Evolutionary conservation across 2,888 invertebrate species (phyloP).

Genomic region (Latrodectus elegans): DNA sequence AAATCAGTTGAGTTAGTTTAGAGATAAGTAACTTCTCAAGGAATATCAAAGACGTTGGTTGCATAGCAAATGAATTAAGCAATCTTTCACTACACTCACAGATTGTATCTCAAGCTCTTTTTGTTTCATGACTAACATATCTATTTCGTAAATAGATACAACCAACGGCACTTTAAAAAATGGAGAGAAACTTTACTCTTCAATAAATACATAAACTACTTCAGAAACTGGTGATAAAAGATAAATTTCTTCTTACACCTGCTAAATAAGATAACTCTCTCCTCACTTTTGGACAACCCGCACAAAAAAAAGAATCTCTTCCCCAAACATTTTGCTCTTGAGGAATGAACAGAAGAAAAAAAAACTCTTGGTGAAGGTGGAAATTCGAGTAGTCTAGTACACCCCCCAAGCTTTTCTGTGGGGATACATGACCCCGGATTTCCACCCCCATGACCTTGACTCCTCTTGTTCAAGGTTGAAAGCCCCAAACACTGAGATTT

Average conservation of each 20-base stretch:
- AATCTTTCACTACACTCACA: too few relatives aligned
- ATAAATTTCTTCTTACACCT: background rate
- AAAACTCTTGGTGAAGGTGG: background rate
- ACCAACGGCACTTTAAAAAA: too few relatives aligned
- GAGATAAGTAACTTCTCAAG: too few relatives aligned
- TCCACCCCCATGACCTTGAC: slow-evolving; percentile 51
- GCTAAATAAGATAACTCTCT: background rate
- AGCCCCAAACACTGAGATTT: slow-evolving; percentile 4
- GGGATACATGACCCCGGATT: slow-evolving; percentile 35
- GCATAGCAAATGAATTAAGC: too few relatives aligned
- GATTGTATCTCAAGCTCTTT: too few relatives aligned
- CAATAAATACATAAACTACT: background rate
- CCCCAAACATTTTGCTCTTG: background rate
- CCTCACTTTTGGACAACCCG: background rate
- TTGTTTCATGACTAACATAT: too few relatives aligned
- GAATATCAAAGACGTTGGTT: too few relatives aligned
- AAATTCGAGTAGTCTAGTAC: slow-evolving; percentile 40
- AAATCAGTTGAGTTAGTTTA: too few relatives aligned
- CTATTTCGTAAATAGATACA: too few relatives aligned
- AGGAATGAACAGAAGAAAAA: background rate
- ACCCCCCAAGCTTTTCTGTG: background rate
- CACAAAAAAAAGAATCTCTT: background rate
- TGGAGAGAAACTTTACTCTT: too few relatives aligned
- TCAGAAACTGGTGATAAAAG: background rate
- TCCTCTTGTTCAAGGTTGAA: slow-evolving; percentile 20